Conservation (phyloP, 2,888 invertebrate genomes). For the Ormyrus rosae region DNA sequence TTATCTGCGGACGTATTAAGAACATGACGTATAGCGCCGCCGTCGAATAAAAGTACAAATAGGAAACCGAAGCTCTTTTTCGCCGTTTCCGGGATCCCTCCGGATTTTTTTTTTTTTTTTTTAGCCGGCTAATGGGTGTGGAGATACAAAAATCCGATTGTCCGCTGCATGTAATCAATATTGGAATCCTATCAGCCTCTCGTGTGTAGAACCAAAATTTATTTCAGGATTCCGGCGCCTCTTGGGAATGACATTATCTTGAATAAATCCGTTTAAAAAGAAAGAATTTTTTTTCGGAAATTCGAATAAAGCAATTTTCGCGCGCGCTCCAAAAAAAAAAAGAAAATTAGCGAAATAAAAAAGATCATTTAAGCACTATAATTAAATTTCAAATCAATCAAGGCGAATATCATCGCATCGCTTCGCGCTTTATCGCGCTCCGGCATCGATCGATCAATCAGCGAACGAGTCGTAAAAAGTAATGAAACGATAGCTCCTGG, state of each 20-base stretch:
- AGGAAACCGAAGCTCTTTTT: constrained; percentile 22
- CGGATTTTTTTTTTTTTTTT: neutral
- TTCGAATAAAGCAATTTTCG: neutral
- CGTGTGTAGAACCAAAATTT: neutral
- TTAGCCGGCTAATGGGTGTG: neutral
- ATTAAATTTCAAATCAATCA: no score
- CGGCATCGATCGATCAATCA: no score
- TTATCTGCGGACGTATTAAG: neutral
- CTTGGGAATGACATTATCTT: neutral
- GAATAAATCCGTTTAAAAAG: neutral
- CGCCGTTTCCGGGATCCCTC: neutral
- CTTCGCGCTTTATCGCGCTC: no score
- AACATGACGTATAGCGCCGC: constrained; percentile 10
- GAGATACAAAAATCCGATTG: constrained; percentile 12
- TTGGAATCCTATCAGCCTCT: neutral
- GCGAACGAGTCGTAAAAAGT: no score
- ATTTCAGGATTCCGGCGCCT: neutral
- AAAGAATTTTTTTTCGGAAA: neutral
- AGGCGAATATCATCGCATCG: no score
- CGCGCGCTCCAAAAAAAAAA: neutral
- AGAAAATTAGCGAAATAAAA: no score
- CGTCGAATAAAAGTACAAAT: constrained; percentile 21
- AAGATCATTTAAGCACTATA: no score
- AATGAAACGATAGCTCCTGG: no score
- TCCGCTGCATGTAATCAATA: neutral